These are phyloP conservation scores for Cossypha caffra DNA, from an alignment of 2,797 vertebrate species.

Conservation along the genomic window DNA sequence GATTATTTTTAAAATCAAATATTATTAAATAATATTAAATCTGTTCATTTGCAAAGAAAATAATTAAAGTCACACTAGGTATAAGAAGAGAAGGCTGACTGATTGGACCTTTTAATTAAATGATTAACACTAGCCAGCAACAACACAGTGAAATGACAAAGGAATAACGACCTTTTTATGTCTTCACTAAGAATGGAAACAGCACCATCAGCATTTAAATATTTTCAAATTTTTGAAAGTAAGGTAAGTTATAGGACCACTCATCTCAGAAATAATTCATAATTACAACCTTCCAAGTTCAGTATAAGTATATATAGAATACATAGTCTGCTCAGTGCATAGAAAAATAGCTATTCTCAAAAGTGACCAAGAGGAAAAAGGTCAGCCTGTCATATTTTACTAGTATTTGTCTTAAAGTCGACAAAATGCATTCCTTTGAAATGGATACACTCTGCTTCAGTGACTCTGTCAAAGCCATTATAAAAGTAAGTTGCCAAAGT, in stretches of 20 bases:
- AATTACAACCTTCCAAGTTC: not conserved
- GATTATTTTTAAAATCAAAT: conserved; percentile 42
- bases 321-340: not conserved
- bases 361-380: conserved; percentile 17
- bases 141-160: conserved; percentile 50
- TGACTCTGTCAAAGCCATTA: not conserved
- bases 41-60: conserved; percentile 64
- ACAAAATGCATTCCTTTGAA: not conserved
- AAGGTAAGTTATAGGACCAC: not conserved
- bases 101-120: conserved; percentile 76
- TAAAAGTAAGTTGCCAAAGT: not conserved
- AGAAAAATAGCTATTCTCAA: not conserved
- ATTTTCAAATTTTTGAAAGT: not conserved
- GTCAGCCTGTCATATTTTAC: conserved; percentile 14
- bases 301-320: not conserved
- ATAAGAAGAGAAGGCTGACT: conserved; percentile 39
- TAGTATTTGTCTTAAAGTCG: not conserved
- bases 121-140: conserved; percentile 65
- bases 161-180: conserved; percentile 67
- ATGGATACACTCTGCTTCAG: not conserved
- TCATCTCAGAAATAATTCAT: not conserved
- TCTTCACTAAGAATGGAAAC: conserved; percentile 55
- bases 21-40: conserved; percentile 65
- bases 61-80: conserved; percentile 55
- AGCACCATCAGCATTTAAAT: not conserved